These are phyloP conservation scores for Nomada fabriciana DNA, from an alignment of 2,888 invertebrate genomes.

Conservation along the genomic window DNA sequence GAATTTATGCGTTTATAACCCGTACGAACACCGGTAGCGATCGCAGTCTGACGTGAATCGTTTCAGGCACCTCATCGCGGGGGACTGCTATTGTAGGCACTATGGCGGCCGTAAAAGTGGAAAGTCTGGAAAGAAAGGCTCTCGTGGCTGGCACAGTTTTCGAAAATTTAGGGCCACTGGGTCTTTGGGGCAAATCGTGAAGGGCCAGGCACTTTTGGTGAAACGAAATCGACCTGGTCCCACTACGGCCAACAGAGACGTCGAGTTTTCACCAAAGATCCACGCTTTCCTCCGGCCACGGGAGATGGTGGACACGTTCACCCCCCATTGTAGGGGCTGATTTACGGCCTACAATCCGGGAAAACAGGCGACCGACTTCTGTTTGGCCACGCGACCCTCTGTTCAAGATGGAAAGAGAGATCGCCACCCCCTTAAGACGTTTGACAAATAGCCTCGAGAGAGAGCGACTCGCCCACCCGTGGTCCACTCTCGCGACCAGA, in stretches of 20 bases:
- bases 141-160: conserved; percentile 65
- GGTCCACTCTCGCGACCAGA: conserved; percentile 57
- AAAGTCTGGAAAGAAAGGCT: conserved; percentile 56
- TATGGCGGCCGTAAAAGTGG: conserved; percentile 62
- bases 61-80: conserved; percentile 38
- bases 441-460: conserved; percentile 55
- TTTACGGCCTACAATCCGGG: conserved; percentile 34
- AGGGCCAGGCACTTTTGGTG: not conserved
- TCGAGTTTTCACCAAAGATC: conserved; percentile 44
- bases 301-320: conserved; percentile 29
- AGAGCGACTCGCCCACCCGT: conserved; percentile 47
- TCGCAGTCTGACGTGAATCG: conserved; percentile 25
- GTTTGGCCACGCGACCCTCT: conserved; percentile 72
- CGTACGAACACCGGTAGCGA: conserved; percentile 64
- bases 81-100: conserved; percentile 31
- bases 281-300: not conserved
- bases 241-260: not conserved
- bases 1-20: conserved; percentile 65
- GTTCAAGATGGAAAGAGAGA: conserved; percentile 28
- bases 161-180: conserved; percentile 70
- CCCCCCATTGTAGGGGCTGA: conserved; percentile 21
- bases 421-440: conserved; percentile 37
- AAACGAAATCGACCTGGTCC: not conserved
- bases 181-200: conserved; percentile 60
- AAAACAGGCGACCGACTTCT: conserved; percentile 56